Conservation (phyloP, 1,140 invertebrate species). For the Heliothis subflexa region DNA sequence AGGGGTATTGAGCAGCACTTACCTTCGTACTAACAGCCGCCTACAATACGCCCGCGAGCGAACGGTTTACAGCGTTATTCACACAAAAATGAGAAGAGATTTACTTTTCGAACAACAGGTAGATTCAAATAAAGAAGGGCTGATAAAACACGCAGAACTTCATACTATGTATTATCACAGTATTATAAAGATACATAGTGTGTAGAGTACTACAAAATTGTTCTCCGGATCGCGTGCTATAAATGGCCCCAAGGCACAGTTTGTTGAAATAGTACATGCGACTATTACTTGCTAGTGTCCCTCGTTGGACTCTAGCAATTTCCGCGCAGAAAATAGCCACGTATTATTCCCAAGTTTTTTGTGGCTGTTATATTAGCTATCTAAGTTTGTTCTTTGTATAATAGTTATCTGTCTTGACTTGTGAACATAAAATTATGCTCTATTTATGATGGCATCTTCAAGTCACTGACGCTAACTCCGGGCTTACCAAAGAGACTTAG, state of each 20-base stretch:
- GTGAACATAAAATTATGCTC: too few species aligned
- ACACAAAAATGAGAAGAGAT: neutral
- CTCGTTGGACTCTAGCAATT: neutral
- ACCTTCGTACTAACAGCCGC: conserved; percentile 18
- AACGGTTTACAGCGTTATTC: conserved; percentile 10
- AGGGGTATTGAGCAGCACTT: neutral
- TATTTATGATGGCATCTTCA: too few species aligned
- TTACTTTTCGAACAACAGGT: conserved; percentile 16
- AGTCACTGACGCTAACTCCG: too few species aligned
- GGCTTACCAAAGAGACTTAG: too few species aligned
- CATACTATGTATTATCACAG: too few species aligned
- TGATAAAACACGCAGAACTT: neutral
- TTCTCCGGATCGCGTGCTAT: neutral
- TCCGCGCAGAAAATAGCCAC: neutral
- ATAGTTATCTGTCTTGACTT: too few species aligned
- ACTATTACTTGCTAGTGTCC: neutral
- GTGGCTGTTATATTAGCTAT: too few species aligned
- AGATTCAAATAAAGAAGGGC: neutral
- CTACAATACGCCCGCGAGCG: neutral
- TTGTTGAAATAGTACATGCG: neutral
- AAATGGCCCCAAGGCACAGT: conserved; percentile 6
- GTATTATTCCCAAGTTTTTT: too few species aligned
- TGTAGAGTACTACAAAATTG: neutral
- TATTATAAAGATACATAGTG: neutral
- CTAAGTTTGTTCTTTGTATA: too few species aligned